A percentile compares a stretch with the other conserved stretches of the same genome.
Conservation (phyloP, 2,888 invertebrate genomes). For the Rhagonycha lutea region DNA sequence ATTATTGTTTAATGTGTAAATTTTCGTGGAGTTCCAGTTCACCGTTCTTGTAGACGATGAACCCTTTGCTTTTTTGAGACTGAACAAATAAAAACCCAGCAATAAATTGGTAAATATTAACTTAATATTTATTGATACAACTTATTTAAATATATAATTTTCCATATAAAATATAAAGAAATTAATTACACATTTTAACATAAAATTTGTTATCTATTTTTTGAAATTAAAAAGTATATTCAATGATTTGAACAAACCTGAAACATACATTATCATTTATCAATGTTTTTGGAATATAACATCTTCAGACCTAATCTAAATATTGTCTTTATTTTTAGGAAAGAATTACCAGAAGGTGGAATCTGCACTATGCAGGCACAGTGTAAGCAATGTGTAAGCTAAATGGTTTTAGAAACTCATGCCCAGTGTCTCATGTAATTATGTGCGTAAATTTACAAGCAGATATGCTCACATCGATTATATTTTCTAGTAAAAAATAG, state of each 20-base stretch:
- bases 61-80: too few species aligned
- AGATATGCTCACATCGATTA: background rate
- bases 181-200: background rate
- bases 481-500: background rate
- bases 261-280: background rate
- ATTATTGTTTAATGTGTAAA: too few species aligned
- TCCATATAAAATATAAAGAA: background rate
- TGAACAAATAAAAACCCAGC: too few species aligned
- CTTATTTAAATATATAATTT: background rate
- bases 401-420: background rate
- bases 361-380: background rate
- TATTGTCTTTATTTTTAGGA: background rate
- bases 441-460: background rate
- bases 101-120: background rate
- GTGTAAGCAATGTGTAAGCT: background rate
- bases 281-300: background rate
- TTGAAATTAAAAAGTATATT: background rate
- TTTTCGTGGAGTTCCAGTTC: too few species aligned
- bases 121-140: background rate
- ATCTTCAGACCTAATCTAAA: background rate
- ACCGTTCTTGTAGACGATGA: too few species aligned
- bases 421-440: background rate
- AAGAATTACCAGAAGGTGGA: background rate
- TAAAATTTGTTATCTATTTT: background rate
- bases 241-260: background rate